These are phyloP conservation scores for Toxostoma redivivum DNA, from an alignment of 2,113 vertebrate species.

Conservation along the genomic window DNA sequence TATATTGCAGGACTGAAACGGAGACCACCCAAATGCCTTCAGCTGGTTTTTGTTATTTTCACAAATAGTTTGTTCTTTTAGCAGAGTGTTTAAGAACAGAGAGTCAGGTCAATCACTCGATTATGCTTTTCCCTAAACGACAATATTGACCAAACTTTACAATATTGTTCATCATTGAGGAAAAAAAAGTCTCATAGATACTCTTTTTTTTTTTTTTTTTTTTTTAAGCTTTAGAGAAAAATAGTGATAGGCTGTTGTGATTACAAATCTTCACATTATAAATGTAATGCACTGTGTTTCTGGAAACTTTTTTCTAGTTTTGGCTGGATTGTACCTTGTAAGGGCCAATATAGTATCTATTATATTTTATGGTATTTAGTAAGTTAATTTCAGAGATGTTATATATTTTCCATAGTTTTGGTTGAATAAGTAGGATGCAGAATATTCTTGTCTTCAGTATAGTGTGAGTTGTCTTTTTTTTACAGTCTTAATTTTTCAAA, in stretches of 20 bases:
- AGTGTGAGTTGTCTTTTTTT: not conserved
- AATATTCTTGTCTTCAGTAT: not conserved
- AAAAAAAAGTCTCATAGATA: not conserved
- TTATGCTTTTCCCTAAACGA: not conserved
- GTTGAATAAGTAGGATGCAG: not conserved
- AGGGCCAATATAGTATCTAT: not conserved
- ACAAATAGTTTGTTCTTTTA: slow-evolving; percentile 16
- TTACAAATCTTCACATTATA: not conserved
- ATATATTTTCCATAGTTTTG: rapidly evolving
- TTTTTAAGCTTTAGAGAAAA: not conserved
- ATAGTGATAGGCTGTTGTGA: not conserved
- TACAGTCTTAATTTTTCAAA: not conserved
- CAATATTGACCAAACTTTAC: not conserved
- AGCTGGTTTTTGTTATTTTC: slow-evolving; percentile 39
- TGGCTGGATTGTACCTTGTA: not conserved
- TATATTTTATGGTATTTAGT: not conserved
- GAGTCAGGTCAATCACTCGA: not conserved
- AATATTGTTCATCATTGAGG: not conserved
- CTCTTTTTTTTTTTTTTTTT: not conserved
- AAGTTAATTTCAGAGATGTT: not conserved
- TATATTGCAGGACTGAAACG: not conserved
- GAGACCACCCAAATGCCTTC: slow-evolving; percentile 51
- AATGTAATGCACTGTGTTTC: not conserved
- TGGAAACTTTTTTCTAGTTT: not conserved
- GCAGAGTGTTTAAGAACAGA: not conserved